Percentiles rank a stretch among this genome's conserved stretches.
Conservation (phyloP, 1,140 invertebrate genomes). For the Bombus waltoni region DNA sequence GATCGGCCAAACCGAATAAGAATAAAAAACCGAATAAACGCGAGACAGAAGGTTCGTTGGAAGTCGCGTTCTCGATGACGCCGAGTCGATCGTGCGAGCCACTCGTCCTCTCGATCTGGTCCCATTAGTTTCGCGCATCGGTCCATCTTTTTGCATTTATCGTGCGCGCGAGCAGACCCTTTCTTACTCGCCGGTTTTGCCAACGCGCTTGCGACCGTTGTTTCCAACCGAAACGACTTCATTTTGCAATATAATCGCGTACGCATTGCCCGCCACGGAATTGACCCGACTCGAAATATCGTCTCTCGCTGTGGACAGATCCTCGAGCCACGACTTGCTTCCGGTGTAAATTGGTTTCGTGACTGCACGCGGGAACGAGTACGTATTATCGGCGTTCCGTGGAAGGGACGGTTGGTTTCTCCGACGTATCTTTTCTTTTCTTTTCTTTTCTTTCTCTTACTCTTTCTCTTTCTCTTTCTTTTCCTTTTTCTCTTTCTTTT, state of each 20-base stretch:
- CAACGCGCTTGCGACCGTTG: constrained; percentile 1
- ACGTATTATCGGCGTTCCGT: too few relatives aligned
- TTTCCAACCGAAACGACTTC: constrained; percentile 17
- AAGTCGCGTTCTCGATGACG: constrained; percentile 7
- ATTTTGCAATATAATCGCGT: constrained; percentile 7
- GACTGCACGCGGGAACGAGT: too few relatives aligned
- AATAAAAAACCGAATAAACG: too few relatives aligned
- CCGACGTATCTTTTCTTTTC: too few relatives aligned
- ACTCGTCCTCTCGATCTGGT: not conserved
- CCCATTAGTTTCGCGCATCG: constrained; percentile 27
- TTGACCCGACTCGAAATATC: not conserved
- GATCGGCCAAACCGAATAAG: not conserved
- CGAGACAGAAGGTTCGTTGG: not conserved
- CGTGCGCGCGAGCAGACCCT: not conserved
- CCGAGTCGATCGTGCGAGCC: constrained; percentile 36
- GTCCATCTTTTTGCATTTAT: constrained; percentile 8
- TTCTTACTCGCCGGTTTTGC: not conserved
- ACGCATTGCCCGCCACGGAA: not conserved
- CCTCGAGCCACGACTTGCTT: not conserved
- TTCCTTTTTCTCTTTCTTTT: too few relatives aligned
- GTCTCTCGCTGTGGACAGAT: not conserved
- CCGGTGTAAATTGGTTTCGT: too few relatives aligned
- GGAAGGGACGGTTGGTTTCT: too few relatives aligned
- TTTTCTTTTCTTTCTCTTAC: too few relatives aligned
- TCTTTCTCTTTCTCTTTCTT: too few relatives aligned